These are phyloP conservation scores for Petrophora chlorosata DNA, from an alignment of 2,888 invertebrate species.

Conservation along the genomic window DNA sequence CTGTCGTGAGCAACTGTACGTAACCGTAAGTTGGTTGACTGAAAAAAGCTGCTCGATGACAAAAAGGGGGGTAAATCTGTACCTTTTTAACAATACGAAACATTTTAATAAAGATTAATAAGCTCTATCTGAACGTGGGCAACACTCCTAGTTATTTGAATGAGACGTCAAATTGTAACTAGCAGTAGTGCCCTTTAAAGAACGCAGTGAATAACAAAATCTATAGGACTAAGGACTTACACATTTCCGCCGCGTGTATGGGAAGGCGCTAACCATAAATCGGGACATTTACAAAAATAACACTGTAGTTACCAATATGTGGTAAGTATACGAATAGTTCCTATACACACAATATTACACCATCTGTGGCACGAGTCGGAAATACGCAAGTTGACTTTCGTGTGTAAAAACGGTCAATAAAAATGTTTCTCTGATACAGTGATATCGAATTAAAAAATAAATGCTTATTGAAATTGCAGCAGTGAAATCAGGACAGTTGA, in stretches of 20 bases:
- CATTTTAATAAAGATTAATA: conserved; percentile 22
- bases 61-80: conserved; percentile 2
- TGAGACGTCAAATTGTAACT: not conserved
- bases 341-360: too few relatives aligned
- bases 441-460: conserved; percentile 62
- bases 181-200: conserved; percentile 6
- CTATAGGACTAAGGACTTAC: not conserved
- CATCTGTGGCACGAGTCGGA: not conserved
- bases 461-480: conserved; percentile 73
- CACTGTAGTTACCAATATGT: too few relatives aligned
- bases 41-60: conserved; percentile 1
- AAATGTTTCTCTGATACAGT: conserved; percentile 14
- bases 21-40: too few relatives aligned
- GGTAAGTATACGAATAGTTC: too few relatives aligned
- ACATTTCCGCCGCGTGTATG: too few relatives aligned
- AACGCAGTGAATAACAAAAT: conserved; percentile 6
- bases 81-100: conserved; percentile 17
- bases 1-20: not conserved
- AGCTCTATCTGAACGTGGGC: conserved; percentile 23
- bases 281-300: too few relatives aligned
- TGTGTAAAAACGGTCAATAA: too few relatives aligned
- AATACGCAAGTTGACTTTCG: not conserved
- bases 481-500: conserved; percentile 51
- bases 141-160: conserved; percentile 11
- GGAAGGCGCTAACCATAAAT: too few relatives aligned